A percentile compares a stretch with the other conserved stretches of the same genome.
Conservation (phyloP, 2,113 vertebrate genomes). For the Microcebus murinus region DNA sequence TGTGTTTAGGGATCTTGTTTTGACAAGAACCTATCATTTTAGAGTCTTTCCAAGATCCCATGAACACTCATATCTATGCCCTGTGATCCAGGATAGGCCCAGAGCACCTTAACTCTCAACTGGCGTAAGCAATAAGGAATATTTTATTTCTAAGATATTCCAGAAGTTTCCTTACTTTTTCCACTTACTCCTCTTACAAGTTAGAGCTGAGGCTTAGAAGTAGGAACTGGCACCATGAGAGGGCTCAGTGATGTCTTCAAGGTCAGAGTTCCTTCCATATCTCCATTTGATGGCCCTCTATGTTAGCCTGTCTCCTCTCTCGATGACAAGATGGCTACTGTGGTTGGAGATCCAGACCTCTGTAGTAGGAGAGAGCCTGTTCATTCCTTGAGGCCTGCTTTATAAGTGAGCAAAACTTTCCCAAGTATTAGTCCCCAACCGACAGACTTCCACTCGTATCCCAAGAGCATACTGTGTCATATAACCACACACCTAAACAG, state of each 20-base stretch:
- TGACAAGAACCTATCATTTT: background rate
- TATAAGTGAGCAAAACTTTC: background rate
- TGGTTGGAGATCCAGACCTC: background rate
- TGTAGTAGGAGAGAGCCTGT: background rate
- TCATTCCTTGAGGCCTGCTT: background rate
- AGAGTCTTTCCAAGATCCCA: background rate
- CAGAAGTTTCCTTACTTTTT: background rate
- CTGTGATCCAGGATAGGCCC: background rate
- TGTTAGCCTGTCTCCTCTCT: background rate
- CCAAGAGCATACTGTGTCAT: too few species aligned
- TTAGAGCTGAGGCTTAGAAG: background rate
- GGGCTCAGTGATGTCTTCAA: background rate
- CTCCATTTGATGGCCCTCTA: fast-evolving
- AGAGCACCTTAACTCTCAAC: background rate
- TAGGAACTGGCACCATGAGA: fast-evolving
- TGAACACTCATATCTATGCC: background rate
- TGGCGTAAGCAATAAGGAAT: background rate
- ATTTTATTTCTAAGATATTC: background rate
- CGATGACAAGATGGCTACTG: background rate
- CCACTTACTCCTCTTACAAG: background rate
- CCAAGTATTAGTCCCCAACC: background rate
- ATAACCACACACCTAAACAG: too few species aligned
- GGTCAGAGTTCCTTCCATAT: background rate
- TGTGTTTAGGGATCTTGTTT: background rate
- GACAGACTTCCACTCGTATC: background rate